A percentile compares a stretch with the other conserved stretches of the same genome.
Conservation (phyloP, 2,888 invertebrate genomes). For the Tipula helvola region DNA sequence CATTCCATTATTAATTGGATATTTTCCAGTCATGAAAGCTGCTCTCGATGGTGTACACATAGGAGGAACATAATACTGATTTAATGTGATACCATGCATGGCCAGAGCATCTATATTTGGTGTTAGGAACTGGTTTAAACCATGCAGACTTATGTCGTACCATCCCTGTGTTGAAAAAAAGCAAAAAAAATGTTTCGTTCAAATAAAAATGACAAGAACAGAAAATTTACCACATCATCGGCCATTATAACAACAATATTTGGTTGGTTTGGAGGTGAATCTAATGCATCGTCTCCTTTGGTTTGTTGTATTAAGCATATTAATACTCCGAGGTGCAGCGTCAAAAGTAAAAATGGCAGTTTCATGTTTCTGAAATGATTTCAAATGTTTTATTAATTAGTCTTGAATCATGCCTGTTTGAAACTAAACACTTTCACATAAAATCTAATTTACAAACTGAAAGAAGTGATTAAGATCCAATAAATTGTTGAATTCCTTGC, state of each 20-base stretch:
- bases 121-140: conserved; percentile 74
- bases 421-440: no score
- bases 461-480: no score
- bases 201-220: neutral
- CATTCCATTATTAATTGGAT: conserved; percentile 70
- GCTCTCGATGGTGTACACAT: conserved; percentile 76
- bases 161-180: conserved; percentile 53
- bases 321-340: neutral
- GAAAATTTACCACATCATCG: conserved; percentile 61
- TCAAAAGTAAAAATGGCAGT: neutral
- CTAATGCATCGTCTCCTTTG: neutral
- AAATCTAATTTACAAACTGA: no score
- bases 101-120: conserved; percentile 84
- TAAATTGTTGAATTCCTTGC: no score
- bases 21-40: conserved; percentile 72
- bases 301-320: neutral
- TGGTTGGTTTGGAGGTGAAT: conserved; percentile 29
- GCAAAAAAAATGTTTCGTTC: no score
- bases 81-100: conserved; percentile 70
- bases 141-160: conserved; percentile 86
- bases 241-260: conserved; percentile 67
- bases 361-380: neutral
- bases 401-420: no score
- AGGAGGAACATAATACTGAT: conserved; percentile 67
- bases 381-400: neutral